A percentile compares a stretch with the other conserved stretches of the same genome.
phyloP scores from a whole-genome alignment of 1,140 invertebrate genomes.

The Odontomachus brunneus region DNA sequence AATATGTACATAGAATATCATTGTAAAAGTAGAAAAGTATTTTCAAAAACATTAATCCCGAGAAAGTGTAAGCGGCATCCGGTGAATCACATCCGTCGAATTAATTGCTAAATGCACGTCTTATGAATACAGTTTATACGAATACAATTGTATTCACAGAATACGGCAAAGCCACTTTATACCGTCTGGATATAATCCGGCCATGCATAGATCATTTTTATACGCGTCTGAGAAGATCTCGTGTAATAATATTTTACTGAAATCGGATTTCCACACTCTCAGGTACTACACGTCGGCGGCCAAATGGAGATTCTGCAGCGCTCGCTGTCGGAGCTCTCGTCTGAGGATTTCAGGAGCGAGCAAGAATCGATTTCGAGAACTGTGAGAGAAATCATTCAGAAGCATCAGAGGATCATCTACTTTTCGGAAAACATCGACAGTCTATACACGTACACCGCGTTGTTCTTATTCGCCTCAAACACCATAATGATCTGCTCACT shows the following conservation, averaged over 20 bases:
- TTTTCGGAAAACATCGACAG: slow-evolving; percentile 6
- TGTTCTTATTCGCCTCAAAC: slow-evolving; percentile 4
- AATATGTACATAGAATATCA: too few species aligned
- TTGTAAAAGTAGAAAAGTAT: too few species aligned
- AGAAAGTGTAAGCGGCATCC: too few species aligned
- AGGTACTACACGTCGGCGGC: slow-evolving; percentile 11
- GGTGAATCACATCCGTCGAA: too few species aligned
- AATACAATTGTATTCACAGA: too few species aligned
- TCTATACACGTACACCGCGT: not conserved
- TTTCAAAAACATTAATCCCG: too few species aligned
- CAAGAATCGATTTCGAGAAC: not conserved
- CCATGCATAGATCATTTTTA: not conserved
- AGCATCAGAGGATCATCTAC: slow-evolving; percentile 31
- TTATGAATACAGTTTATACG: too few species aligned
- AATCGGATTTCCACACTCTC: not conserved
- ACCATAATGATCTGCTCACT: slow-evolving; percentile 17
- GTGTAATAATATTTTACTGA: not conserved
- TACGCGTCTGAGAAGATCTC: not conserved
- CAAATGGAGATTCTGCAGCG: slow-evolving; percentile 21
- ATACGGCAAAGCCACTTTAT: too few species aligned
- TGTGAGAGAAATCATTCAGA: not conserved
- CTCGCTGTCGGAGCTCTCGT: not conserved
- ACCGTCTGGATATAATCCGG: too few species aligned
- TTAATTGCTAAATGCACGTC: too few species aligned
- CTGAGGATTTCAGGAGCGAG: not conserved